A percentile compares a stretch with the other conserved stretches of the same genome.
phyloP scores from a whole-genome alignment of 2,888 invertebrate species.

The Cenopis cana region DNA sequence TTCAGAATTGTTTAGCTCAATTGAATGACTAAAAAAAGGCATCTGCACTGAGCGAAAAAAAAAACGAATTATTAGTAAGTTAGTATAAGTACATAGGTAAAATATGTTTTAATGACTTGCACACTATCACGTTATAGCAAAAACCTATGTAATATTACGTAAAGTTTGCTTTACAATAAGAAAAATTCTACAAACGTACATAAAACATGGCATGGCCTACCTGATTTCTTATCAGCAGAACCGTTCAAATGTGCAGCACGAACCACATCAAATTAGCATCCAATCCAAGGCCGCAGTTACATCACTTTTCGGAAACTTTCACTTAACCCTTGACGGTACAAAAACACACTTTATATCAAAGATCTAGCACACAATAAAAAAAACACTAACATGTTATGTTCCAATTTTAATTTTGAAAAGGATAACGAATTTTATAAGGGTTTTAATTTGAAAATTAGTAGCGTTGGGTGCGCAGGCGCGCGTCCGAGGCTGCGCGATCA shows the following conservation, averaged over 20 bases:
- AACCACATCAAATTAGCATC: constrained; percentile 17
- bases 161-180: constrained; percentile 2
- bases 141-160: neutral
- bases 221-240: constrained; percentile 19
- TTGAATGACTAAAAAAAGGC: too few relatives aligned
- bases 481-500: constrained; percentile 57
- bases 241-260: neutral
- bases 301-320: constrained; percentile 7
- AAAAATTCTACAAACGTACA: constrained; percentile 1
- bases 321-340: neutral
- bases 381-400: neutral
- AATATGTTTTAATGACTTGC: neutral
- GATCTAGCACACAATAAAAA: neutral
- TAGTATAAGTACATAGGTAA: neutral
- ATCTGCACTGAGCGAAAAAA: too few relatives aligned
- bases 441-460: constrained; percentile 18
- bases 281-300: neutral
- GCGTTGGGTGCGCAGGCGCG: constrained; percentile 46
- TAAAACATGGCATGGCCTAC: constrained; percentile 17
- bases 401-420: neutral
- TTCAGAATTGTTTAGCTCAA: too few relatives aligned
- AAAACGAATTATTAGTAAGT: too few relatives aligned
- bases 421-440: neutral
- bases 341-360: neutral
- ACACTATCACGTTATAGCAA: neutral